Evolutionary conservation across 2,797 vertebrate species (phyloP).

Genomic region (Oryzias sinensis): DNA sequence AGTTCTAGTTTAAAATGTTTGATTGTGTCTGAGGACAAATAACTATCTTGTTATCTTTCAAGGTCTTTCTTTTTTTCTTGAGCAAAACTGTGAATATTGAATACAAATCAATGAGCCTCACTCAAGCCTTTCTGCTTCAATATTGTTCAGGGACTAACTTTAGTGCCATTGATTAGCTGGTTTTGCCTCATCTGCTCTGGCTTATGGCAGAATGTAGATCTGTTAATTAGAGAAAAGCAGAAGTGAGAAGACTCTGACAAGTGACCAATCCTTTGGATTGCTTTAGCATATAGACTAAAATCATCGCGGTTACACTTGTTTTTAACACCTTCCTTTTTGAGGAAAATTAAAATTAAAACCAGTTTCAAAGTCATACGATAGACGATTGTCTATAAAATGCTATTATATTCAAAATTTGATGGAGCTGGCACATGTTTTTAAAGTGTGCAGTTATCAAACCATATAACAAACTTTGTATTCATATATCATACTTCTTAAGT

Average conservation of each 20-base stretch:
- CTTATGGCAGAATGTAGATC: slow-evolving; percentile 35
- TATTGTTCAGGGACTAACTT: slow-evolving; percentile 71
- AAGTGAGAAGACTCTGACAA: not conserved
- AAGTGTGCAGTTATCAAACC: no score
- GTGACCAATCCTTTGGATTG: no score
- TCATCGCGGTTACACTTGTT: no score
- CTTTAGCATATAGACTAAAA: no score
- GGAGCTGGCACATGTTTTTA: no score
- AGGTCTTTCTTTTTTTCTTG: slow-evolving; percentile 57
- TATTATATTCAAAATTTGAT: no score
- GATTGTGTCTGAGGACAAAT: slow-evolving; percentile 27
- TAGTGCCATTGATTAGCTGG: slow-evolving; percentile 67
- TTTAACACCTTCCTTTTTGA: no score
- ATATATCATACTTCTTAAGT: no score
- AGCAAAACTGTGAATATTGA: slow-evolving; percentile 60
- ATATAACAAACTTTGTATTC: no score
- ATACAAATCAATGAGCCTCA: slow-evolving; percentile 68
- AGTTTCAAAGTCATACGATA: no score
- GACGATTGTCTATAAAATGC: no score
- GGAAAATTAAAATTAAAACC: no score
- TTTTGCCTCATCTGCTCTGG: slow-evolving; percentile 58
- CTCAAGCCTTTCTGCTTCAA: slow-evolving; percentile 65
- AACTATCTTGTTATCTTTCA: slow-evolving; percentile 45
- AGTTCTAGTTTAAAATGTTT: not conserved
- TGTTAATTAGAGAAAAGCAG: slow-evolving; percentile 12